These are phyloP conservation scores for Cinara cedri DNA, from an alignment of 2,888 invertebrate species.

Conservation along the genomic window DNA sequence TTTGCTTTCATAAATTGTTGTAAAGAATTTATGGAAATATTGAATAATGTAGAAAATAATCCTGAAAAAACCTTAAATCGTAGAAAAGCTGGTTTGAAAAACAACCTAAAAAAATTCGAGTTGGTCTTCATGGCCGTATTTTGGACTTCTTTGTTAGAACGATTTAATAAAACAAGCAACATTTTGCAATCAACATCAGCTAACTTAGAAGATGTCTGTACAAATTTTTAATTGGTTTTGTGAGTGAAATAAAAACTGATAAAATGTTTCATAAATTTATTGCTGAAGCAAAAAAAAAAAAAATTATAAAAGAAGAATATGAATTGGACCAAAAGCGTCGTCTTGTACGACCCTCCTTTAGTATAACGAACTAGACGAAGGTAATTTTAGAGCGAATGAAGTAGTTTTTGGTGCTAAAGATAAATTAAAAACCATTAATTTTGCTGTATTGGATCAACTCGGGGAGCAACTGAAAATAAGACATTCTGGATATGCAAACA, in stretches of 20 bases:
- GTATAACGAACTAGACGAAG: constrained; percentile 5
- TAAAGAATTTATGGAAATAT: constrained; percentile 38
- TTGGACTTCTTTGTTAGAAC: constrained; percentile 35
- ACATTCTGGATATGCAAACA: constrained; percentile 20
- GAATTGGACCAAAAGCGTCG: constrained; percentile 13
- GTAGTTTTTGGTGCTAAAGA: constrained; percentile 7
- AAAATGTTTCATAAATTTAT: too few relatives aligned
- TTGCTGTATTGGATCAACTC: constrained; percentile 24
- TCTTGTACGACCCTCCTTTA: neutral
- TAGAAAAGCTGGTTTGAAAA: constrained; percentile 42
- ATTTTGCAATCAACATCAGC: constrained; percentile 20
- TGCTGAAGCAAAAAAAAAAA: too few relatives aligned
- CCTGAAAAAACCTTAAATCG: constrained; percentile 38
- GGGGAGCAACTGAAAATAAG: constrained; percentile 12
- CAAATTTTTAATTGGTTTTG: too few relatives aligned
- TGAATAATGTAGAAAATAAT: constrained; percentile 27
- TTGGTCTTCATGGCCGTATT: constrained; percentile 34
- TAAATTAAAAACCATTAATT: constrained; percentile 33
- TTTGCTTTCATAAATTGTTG: constrained; percentile 29
- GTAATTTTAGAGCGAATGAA: constrained; percentile 22
- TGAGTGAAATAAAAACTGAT: too few relatives aligned
- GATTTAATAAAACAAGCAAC: too few relatives aligned
- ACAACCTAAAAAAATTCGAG: constrained; percentile 24
- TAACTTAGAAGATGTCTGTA: constrained; percentile 4
- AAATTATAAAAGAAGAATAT: constrained; percentile 26